phyloP scores from a whole-genome alignment of 2,113 vertebrate genomes.

The Lycocorax pyrrhopterus region DNA sequence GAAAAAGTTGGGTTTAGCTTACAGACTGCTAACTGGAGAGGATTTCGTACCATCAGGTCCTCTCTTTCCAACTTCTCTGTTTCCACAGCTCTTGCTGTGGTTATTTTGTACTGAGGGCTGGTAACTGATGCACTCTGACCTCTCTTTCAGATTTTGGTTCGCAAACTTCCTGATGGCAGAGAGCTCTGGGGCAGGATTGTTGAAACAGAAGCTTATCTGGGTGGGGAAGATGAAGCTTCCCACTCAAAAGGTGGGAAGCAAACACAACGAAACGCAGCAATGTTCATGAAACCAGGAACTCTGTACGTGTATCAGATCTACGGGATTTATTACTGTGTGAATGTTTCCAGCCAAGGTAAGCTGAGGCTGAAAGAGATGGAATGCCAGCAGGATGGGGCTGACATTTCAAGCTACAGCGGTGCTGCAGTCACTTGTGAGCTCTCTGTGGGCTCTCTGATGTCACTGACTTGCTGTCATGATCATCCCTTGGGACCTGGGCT shows the following conservation, averaged over 20 bases:
- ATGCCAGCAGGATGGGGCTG: background rate
- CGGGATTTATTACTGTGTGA: slow-evolving; percentile 92
- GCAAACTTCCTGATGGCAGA: slow-evolving; percentile 77
- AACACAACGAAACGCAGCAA: slow-evolving; percentile 85
- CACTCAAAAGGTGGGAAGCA: slow-evolving; percentile 90
- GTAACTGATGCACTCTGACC: slow-evolving; percentile 14
- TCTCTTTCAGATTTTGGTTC: slow-evolving; percentile 83
- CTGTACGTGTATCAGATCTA: slow-evolving; percentile 95
- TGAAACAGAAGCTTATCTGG: slow-evolving; percentile 94
- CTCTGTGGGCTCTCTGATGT: background rate
- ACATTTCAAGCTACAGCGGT: background rate
- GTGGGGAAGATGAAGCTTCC: slow-evolving; percentile 91
- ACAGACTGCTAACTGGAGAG: background rate
- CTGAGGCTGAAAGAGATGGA: background rate
- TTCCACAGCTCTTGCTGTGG: background rate
- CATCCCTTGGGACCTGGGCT: background rate
- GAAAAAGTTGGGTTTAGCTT: background rate
- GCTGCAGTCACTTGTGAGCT: background rate
- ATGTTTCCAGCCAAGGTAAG: slow-evolving; percentile 92
- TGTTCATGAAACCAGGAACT: slow-evolving; percentile 97
- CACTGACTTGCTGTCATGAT: background rate
- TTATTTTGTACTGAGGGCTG: background rate
- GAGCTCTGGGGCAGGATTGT: slow-evolving; percentile 88
- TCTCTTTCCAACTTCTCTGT: background rate
- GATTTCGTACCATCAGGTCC: background rate